Base-by-base conservation (phyloP, 2,797 vertebrate genomes). In the Argya squamiceps region DNA sequence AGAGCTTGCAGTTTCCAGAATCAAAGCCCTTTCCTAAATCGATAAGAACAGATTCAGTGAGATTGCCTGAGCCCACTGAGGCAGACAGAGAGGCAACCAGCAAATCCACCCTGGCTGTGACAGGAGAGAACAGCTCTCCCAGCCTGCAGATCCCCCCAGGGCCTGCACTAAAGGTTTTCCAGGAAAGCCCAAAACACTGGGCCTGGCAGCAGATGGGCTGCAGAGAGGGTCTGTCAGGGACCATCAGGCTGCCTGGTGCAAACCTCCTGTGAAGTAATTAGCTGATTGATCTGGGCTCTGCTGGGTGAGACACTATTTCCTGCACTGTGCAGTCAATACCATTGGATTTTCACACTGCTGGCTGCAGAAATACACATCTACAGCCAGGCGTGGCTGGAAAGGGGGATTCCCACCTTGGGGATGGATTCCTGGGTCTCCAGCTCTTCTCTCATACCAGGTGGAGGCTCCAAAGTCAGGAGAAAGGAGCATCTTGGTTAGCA, bases 21-120 rank as follows among this genome's bases (percentile, higher is more conserved):
- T 98, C 97, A 98, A 98, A 98, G 98, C 93, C 97, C 97, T 97
- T 96, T 92, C 92, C 97, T 94, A 77, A 98, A 98, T 98, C 98
- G 93, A 98, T 98, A 97, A 94, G 91, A 96, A 43, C 87, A 97
- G 96, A 96, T 96, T 95, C 96, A 96, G 88, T 62, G 94, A 97
- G 95, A 96, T 95, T 84, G 92, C 93, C 64, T 13, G 59, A 91
- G 85, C 92, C 73, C 91, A 90, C 82, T 81, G 80, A 92, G 92
- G 79, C 37, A 95, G 59, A 56, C 20, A 76, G 16, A 27, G 83
- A 96, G 44, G 83, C 55, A 91, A 91, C 27, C 69, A 56, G 77
- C 70, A 91, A 78, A 84, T 84, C 82, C 81, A 43, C 15, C 15
- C 37, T 20, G 55, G 83, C 78, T 0, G 1, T 52, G 68, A 59